phyloP scores from a whole-genome alignment of 2,113 vertebrate genomes.

The Copsychus sechellarum region DNA sequence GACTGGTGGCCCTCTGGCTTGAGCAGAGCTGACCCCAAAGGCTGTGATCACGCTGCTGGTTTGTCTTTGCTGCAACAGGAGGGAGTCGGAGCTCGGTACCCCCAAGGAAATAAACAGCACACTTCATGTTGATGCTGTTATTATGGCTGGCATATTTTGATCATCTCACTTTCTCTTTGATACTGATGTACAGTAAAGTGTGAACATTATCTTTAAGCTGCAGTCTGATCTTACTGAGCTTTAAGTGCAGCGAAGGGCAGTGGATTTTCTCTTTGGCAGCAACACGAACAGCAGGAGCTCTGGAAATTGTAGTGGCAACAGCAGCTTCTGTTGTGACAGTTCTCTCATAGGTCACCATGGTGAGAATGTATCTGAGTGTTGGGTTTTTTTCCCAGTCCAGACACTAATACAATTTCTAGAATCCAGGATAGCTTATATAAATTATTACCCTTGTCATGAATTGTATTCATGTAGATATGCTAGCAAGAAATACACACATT shows the following conservation, averaged over 20 bases:
- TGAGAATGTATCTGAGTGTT: constrained; percentile 34
- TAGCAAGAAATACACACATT: background rate
- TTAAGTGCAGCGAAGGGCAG: constrained; percentile 27
- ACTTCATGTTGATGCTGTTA: background rate
- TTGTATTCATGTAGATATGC: background rate
- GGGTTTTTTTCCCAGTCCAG: background rate
- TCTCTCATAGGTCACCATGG: constrained; percentile 46
- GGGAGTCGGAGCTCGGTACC: background rate
- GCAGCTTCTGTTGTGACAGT: constrained; percentile 69
- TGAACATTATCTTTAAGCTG: constrained; percentile 41
- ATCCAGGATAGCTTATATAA: constrained; percentile 23
- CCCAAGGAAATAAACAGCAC: background rate
- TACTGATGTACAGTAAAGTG: constrained; percentile 29
- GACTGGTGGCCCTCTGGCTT: background rate
- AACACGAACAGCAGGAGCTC: constrained; percentile 44
- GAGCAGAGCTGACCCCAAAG: background rate
- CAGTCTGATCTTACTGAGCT: constrained; percentile 49
- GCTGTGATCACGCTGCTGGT: background rate
- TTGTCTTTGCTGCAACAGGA: background rate
- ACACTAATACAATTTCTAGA: constrained; percentile 23
- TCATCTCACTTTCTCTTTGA: constrained; percentile 38
- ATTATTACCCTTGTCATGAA: constrained; percentile 5
- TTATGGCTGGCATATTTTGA: constrained; percentile 62
- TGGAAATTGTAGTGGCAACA: constrained; percentile 67
- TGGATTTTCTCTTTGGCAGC: constrained; percentile 37